Conservation (phyloP, 2,113 vertebrate species). For the Ciconia maguari region DNA sequence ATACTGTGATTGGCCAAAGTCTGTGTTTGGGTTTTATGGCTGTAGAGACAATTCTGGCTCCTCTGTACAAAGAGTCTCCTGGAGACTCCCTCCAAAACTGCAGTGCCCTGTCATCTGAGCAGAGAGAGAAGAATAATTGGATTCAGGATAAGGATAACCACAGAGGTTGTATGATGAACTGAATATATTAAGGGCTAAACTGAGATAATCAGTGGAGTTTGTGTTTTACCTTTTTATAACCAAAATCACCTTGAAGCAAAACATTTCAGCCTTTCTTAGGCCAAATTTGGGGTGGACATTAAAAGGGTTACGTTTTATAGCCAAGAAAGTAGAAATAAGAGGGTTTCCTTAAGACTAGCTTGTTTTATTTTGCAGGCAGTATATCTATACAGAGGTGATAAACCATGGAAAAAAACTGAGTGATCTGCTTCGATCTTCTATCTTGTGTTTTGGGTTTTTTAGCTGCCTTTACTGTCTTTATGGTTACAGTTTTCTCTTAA, state of each 20-base stretch:
- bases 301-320: not conserved
- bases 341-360: not conserved
- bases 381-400: not conserved
- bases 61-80: conserved; percentile 6
- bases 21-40: conserved; percentile 8
- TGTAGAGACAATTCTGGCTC: conserved; percentile 35
- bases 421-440: not conserved
- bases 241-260: not conserved
- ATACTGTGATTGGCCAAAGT: not conserved
- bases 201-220: not conserved
- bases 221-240: not conserved
- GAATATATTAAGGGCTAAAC: not conserved
- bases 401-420: not conserved
- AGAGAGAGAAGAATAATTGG: not conserved
- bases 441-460: not conserved
- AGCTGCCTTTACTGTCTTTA: not conserved
- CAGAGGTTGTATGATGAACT: not conserved
- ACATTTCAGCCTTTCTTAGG: not conserved
- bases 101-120: not conserved
- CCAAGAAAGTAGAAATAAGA: not conserved
- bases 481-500: not conserved
- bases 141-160: not conserved
- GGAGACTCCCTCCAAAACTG: not conserved
- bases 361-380: not conserved
- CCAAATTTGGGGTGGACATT: not conserved